Percentiles rank a stretch among this genome's conserved stretches.
Evolutionary conservation across 2,113 vertebrate genomes (phyloP).

Genomic region (Thalassoma bifasciatum): DNA sequence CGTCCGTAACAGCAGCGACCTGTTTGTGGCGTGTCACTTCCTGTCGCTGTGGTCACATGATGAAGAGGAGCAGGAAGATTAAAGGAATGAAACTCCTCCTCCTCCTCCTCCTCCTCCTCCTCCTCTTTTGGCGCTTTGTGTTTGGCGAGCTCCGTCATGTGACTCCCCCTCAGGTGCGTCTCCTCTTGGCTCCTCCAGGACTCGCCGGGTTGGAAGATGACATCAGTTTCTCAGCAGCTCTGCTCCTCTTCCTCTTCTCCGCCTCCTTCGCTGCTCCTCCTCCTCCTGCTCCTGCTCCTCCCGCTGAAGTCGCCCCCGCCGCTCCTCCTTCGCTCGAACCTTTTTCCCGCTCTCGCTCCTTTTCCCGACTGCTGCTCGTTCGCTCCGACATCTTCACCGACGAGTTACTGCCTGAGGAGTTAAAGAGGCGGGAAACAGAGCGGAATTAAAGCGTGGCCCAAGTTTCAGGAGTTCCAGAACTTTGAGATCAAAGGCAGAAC

Average conservation of each 20-base stretch:
- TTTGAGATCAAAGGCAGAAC: too few species aligned
- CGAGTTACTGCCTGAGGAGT: constrained; percentile 79
- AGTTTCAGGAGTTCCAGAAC: too few species aligned
- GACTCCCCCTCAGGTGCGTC: constrained; percentile 76
- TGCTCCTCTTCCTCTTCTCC: constrained; percentile 95
- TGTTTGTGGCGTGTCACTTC: constrained; percentile 12
- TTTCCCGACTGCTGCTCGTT: constrained; percentile 80
- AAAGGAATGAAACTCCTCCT: neutral
- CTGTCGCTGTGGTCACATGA: constrained; percentile 38
- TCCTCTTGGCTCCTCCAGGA: constrained; percentile 88
- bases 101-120: too few species aligned
- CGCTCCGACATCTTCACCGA: constrained; percentile 85
- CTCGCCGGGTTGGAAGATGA: constrained; percentile 94
- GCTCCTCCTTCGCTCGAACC: too few species aligned
- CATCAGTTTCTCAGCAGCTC: constrained; percentile 91
- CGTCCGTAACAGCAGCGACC: neutral
- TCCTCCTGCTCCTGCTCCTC: constrained; percentile 76
- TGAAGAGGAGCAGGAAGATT: neutral
- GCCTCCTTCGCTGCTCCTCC: constrained; percentile 86
- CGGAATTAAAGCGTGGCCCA: too few species aligned
- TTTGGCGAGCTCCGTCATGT: too few species aligned
- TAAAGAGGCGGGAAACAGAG: neutral
- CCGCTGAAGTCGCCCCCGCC: too few species aligned
- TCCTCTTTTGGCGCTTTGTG: too few species aligned
- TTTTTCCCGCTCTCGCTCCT: constrained; percentile 87